These are phyloP conservation scores for Propsilocerus akamusi DNA, from an alignment of 1,140 invertebrate species.

Conservation along the genomic window DNA sequence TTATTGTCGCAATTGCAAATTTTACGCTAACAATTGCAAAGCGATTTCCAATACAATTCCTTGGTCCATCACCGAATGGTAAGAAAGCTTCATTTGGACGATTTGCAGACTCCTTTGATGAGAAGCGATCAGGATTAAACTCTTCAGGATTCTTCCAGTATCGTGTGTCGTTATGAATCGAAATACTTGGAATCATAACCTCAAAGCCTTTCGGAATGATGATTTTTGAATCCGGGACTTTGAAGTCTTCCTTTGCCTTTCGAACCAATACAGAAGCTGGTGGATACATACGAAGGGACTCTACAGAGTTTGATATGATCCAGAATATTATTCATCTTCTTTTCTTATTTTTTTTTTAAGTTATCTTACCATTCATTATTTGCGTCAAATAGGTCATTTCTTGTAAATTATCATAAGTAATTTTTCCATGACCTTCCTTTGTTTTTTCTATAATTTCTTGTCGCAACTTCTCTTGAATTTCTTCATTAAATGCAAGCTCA, in stretches of 20 bases:
- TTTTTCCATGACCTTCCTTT: constrained; percentile 22
- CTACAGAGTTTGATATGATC: constrained; percentile 18
- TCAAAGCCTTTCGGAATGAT: constrained; percentile 20
- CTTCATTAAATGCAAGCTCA: constrained; percentile 34
- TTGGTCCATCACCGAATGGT: constrained; percentile 29
- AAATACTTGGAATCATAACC: constrained; percentile 19
- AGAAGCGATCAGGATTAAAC: constrained; percentile 41
- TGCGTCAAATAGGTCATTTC: constrained; percentile 32
- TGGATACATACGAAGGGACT: constrained; percentile 33
- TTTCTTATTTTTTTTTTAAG: constrained; percentile 7
- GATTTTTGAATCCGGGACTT: constrained; percentile 23
- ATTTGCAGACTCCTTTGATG: constrained; percentile 9
- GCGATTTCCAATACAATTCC: constrained; percentile 24
- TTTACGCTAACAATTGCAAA: not conserved
- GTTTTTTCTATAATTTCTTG: constrained; percentile 32
- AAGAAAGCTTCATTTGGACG: constrained; percentile 13
- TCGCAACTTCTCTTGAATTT: constrained; percentile 34
- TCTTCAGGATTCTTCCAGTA: constrained; percentile 32
- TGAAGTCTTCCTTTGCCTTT: constrained; percentile 20
- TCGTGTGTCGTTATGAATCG: constrained; percentile 9
- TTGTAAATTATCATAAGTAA: constrained; percentile 29
- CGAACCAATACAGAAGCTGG: constrained; percentile 26
- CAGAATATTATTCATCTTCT: constrained; percentile 14
- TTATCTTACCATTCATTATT: constrained; percentile 26
- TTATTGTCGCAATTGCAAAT: not conserved